Evolutionary conservation across 92 coral and sea anemone species (phyloP), one percentile per base, ranked within the genome.

Genomic region (Zoanthus sociatus): DNA sequence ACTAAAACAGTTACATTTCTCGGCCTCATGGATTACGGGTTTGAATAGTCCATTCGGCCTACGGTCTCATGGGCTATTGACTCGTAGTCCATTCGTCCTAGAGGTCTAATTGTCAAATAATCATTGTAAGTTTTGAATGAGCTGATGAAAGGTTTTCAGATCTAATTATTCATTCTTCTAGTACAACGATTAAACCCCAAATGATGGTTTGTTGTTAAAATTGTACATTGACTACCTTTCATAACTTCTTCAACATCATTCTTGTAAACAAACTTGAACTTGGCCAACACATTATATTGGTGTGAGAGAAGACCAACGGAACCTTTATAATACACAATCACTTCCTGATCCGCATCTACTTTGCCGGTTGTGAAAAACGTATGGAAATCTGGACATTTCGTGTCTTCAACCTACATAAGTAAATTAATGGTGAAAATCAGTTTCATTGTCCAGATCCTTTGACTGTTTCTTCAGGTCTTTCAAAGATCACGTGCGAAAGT

Each of bases 301-400:
- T 90, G 87, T 9, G 73, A 53, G 21, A 31, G n/a, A 13, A 56
- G 33, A 6, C 87, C 50, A 55, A 73, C 76, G 56, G 83, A 70
- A 61, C 93, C 93, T 2, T 63, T 82, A 21, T 90, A 90, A 67
- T 83, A 86, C 33, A 84, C 93, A 69, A 90, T 87, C 53, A 86
- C 87, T 42, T 90, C 93, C 7, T 86, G 78, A n/a, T 86, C 46
- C 42, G 86, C 76, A 56, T 87, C 84, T 42, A 87, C 90, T 66
- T 73, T 78, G 31, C 93, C 93, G 0, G 87, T 87, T 77, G 84
- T 90, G 63, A 87, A 83, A 90, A 90, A 90, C 64, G 71, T 77
- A 78, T 90, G 93, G 33, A 90, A 68, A 18, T 66, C 93, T 1
- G 61, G 79, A 17, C 79, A 76, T 14, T 48, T 76, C 31, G 58